Evolutionary conservation across 23 tunicate species (phyloP), one percentile per base, ranked within the genome.

Genomic region (Styela clava): DNA sequence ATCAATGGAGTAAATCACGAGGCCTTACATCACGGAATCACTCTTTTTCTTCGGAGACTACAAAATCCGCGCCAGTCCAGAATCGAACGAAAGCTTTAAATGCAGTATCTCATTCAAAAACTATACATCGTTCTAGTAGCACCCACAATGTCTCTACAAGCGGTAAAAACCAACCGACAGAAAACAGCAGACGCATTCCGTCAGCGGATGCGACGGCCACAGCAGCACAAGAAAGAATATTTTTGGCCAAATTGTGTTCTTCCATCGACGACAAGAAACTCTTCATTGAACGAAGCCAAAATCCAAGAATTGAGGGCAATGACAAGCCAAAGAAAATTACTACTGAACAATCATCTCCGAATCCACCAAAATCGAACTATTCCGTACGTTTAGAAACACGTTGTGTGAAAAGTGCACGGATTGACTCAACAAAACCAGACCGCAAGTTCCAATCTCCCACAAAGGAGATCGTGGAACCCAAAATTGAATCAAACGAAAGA

Each of bases 1-100:
- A 71, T 16, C 77, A 34, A 7, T 71, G 77, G 77, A 71, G 77
- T 34, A 71, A 71, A 30, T 71, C 77, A 32, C 77, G 77, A 19
- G 77, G 77, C 16, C 34, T 71, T 3, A 71, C 77, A 5, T 27
- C 77, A 22, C 27, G 77, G 16, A 71, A 21, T n/a, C 34, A 28
- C 3, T 34, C 77, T 3, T n/a, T 34, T 5, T 32, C 77, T 3
- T 26, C 77, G 16, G 71, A 26, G 16, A 25, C 71, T 5, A 33
- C 32, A 3, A 33, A 27, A 71, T 21, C 34, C 16, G 77, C 16
- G 2, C 32, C 24, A 33, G 5, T 18, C 24, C 35, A 26, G 35
- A 71, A 29, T 21, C 3, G 24, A 30, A 30, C 3, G 18, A 71
- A 28, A 34, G 24, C 35, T 28, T 71, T 16, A 21, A 27, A 71